Conservation (phyloP, 2,888 invertebrate species). For the Diabrotica balteata region DNA sequence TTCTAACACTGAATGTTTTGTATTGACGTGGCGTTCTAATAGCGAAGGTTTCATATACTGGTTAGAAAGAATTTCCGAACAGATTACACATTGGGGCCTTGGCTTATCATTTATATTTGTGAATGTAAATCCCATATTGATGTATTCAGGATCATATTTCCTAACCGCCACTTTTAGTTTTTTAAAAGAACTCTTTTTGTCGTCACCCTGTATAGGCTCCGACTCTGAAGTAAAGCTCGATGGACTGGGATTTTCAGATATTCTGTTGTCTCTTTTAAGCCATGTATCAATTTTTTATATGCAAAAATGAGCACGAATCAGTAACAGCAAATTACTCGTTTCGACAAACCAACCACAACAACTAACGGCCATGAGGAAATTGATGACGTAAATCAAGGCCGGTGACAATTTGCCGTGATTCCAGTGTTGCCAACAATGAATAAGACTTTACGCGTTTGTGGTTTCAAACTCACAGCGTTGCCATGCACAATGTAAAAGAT, state of each 20-base stretch:
- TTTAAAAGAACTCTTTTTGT: background rate
- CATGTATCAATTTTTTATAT: background rate
- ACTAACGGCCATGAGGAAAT: background rate
- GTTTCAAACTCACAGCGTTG: conserved; percentile 1
- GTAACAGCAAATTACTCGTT: background rate
- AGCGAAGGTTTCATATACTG: background rate
- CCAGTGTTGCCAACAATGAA: conserved; percentile 2
- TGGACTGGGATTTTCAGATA: background rate
- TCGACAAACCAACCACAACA: background rate
- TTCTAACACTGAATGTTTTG: background rate
- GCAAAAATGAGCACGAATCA: background rate
- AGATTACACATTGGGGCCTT: too few relatives aligned
- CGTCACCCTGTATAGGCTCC: background rate
- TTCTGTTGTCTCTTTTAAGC: conserved; percentile 2
- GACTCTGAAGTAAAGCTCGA: background rate
- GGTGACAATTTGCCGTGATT: background rate
- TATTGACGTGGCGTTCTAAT: background rate
- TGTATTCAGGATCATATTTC: conserved; percentile 1
- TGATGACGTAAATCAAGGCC: background rate
- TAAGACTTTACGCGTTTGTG: background rate
- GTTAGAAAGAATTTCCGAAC: background rate
- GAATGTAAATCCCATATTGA: background rate
- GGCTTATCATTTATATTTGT: too few relatives aligned
- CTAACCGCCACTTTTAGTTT: background rate
- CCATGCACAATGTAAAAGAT: conserved; percentile 1